Evolutionary conservation across 2,797 vertebrate genomes (phyloP), one percentile per base, ranked within the genome.

Genomic region (Liparis tanakae): DNA sequence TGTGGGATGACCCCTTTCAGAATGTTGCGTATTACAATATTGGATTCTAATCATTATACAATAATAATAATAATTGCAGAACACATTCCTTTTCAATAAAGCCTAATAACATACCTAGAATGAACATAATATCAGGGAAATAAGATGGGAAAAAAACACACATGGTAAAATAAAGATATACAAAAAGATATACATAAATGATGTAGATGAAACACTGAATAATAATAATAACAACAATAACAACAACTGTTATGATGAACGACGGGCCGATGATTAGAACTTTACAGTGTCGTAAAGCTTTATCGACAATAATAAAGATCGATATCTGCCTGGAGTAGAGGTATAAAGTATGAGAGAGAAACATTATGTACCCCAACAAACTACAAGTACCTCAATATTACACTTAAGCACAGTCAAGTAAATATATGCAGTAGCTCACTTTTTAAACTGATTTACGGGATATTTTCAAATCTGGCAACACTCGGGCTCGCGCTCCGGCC

Each of bases 401-500:
- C 43, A 46, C 43, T 46, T 46, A 17, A 61, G 22, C 17, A 10
- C 6, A 20, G 17, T 34, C 34, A 10, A 36, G 33, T 14, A 15
- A 37, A 65, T 14, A 15, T 18, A 22, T 2, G 17, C 30, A 13
- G 14, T 5, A 20, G 20, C 10, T 0, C 22, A 34, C 1, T 2
- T 22, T 51, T 41, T 1, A 8, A 15, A 18, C 18, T 0, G 6
- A 39, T 3, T 30, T 63, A 51, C 73, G 71, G 78, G 36, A 76
- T 72, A 62, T 39, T 0, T 3, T 66, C 39, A 39, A 70, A 85
- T 3, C 85, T 88, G 85, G 86, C 88, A 88, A 83, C 86, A 8
- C 44, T 0, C 0, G 7, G 3, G n/a, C 50, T 54, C 0, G 17
- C 0, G 18, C 3, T 51, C 22, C 7, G 20, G 48, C 34, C 20